Conservation (phyloP, 2,113 vertebrate genomes). For the Chaetodon auriga region DNA sequence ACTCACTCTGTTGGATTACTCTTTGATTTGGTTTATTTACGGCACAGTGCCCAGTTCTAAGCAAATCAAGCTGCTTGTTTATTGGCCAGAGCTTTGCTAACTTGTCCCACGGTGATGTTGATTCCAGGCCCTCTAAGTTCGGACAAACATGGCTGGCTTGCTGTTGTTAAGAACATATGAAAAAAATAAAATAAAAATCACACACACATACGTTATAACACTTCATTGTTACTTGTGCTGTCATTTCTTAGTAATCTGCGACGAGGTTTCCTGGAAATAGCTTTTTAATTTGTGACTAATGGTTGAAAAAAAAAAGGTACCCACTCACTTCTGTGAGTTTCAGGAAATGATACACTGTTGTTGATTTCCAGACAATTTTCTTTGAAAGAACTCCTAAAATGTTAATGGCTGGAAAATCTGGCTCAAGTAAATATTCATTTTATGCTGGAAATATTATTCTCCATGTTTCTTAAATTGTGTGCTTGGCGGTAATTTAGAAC, state of each 20-base stretch:
- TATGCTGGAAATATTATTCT: not conserved
- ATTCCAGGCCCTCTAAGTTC: not conserved
- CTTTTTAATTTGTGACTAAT: not conserved
- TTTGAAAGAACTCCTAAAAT: not conserved
- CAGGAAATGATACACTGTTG: not conserved
- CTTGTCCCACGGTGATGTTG: conserved; percentile 20
- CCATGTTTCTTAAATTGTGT: not conserved
- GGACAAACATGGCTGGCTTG: not conserved
- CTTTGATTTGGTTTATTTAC: conserved; percentile 41
- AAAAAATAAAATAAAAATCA: too few species aligned
- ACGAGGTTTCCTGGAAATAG: not conserved
- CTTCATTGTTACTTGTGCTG: not conserved
- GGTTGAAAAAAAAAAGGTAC: too few species aligned
- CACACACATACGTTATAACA: not conserved
- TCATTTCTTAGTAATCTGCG: not conserved
- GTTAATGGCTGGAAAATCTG: not conserved
- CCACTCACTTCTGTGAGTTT: not conserved
- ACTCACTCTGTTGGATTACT: conserved; percentile 15
- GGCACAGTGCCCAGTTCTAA: conserved; percentile 27
- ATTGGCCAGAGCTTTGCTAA: conserved; percentile 2
- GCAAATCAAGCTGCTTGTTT: conserved; percentile 42
- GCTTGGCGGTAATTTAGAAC: not conserved
- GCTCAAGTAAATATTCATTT: not conserved
- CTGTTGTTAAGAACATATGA: not conserved
- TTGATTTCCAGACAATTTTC: not conserved